These are phyloP conservation scores for Misgurnus anguillicaudatus DNA, from an alignment of 2,113 vertebrate genomes.

Conservation along the genomic window DNA sequence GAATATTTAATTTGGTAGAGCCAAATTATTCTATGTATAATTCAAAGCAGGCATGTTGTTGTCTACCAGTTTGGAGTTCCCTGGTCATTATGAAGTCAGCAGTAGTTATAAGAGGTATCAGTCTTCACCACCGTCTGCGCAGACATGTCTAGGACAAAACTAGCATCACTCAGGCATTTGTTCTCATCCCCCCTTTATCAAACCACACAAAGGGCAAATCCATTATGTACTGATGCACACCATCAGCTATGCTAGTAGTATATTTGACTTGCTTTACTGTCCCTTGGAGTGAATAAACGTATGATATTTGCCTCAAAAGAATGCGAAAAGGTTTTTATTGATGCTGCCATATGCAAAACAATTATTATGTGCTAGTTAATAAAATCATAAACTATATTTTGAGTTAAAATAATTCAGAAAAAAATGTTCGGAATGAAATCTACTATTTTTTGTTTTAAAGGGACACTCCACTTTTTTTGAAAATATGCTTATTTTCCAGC, in stretches of 20 bases:
- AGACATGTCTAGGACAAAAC: constrained; percentile 27
- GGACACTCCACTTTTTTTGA: no score
- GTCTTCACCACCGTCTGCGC: constrained; percentile 39
- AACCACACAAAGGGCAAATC: constrained; percentile 44
- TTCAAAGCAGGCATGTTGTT: constrained; percentile 57
- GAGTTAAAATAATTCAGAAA: no score
- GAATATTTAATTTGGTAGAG: constrained; percentile 57
- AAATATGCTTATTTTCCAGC: no score
- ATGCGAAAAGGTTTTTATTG: background rate
- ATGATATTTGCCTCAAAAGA: background rate
- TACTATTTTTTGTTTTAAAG: no score
- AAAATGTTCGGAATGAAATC: no score
- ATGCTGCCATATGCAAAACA: background rate
- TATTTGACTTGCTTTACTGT: constrained; percentile 21
- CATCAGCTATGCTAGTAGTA: constrained; percentile 30
- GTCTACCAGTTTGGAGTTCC: constrained; percentile 56
- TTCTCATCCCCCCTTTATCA: constrained; percentile 42
- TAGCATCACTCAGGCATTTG: constrained; percentile 30
- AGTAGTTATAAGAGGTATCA: constrained; percentile 58
- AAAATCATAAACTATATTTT: no score
- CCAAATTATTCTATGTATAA: constrained; percentile 61
- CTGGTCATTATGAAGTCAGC: constrained; percentile 58
- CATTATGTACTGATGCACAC: constrained; percentile 46
- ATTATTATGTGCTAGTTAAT: no score
- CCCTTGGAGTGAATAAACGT: constrained; percentile 19